phyloP scores from a whole-genome alignment of 2,888 invertebrate species.

The Caenorhabditis drosophilae region DNA sequence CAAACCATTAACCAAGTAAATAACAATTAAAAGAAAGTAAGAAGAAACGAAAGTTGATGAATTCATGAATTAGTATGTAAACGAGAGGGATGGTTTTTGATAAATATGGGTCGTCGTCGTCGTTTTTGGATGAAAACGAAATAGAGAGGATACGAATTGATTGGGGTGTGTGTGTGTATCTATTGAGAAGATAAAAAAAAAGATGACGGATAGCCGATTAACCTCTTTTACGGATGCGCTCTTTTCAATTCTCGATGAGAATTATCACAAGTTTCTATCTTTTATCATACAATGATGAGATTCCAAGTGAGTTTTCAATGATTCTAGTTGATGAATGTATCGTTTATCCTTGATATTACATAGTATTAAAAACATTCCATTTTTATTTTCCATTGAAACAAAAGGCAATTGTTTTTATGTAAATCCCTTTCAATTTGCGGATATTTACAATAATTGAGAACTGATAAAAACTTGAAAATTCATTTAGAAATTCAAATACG shows the following conservation, averaged over 20 bases:
- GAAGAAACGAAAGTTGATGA: slow-evolving; percentile 32
- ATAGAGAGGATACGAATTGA: not conserved
- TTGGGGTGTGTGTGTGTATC: slow-evolving; percentile 11
- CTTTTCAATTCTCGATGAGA: slow-evolving; percentile 14
- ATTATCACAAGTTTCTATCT: slow-evolving; percentile 41
- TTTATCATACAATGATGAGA: not conserved
- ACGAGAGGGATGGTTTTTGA: slow-evolving; percentile 9
- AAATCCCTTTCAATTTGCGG: no score
- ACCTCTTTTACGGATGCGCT: slow-evolving; percentile 42
- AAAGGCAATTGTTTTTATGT: no score
- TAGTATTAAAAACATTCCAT: no score
- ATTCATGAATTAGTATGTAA: slow-evolving; percentile 14
- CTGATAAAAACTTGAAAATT: no score
- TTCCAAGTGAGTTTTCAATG: not conserved
- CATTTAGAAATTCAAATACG: no score
- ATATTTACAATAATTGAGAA: no score
- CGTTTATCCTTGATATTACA: no score
- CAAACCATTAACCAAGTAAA: slow-evolving; percentile 17
- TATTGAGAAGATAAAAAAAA: no score
- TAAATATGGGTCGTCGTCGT: slow-evolving; percentile 30
- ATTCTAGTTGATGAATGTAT: no score
- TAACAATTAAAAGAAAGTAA: slow-evolving; percentile 34
- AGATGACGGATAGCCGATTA: slow-evolving; percentile 38
- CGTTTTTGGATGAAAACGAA: not conserved
- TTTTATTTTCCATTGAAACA: no score